phyloP scores from a whole-genome alignment of 2,888 invertebrate species.

The Glomeris marginata region DNA sequence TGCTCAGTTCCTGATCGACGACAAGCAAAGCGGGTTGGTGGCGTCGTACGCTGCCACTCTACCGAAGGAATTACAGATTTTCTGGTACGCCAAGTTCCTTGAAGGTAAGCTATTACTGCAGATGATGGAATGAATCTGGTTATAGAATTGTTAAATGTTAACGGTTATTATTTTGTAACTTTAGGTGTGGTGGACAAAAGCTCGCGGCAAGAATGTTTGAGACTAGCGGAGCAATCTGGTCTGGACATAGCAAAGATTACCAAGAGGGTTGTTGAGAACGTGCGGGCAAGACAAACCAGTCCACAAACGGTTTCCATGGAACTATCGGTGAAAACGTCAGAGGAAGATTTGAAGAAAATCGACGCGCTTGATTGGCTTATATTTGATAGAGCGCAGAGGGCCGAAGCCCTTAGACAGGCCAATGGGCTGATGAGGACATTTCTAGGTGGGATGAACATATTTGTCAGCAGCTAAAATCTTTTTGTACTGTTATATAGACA shows the following conservation, averaged over 20 bases:
- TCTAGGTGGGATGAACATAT: constrained; percentile 34
- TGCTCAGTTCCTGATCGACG: constrained; percentile 52
- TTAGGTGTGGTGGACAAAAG: constrained; percentile 27
- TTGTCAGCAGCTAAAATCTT: not conserved
- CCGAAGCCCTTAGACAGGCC: constrained; percentile 70
- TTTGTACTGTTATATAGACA: not conserved
- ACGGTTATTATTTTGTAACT: constrained; percentile 4
- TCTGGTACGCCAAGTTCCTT: constrained; percentile 31
- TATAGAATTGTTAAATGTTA: not conserved
- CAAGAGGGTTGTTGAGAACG: constrained; percentile 65
- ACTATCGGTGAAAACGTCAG: constrained; percentile 1
- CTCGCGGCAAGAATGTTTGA: constrained; percentile 28
- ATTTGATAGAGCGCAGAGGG: constrained; percentile 57
- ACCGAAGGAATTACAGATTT: constrained; percentile 43
- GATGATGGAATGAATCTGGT: too few species aligned
- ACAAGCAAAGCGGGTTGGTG: constrained; percentile 58
- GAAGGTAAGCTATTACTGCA: constrained; percentile 31
- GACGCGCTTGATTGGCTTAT: constrained; percentile 73
- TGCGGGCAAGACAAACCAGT: constrained; percentile 25
- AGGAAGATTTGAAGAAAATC: constrained; percentile 53
- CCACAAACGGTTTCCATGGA: not conserved
- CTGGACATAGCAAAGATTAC: constrained; percentile 74
- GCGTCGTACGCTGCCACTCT: constrained; percentile 74
- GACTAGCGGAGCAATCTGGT: constrained; percentile 38
- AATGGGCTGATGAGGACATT: constrained; percentile 77